Conservation (phyloP, 2,888 invertebrate species). For the Cephonodes hylas region DNA sequence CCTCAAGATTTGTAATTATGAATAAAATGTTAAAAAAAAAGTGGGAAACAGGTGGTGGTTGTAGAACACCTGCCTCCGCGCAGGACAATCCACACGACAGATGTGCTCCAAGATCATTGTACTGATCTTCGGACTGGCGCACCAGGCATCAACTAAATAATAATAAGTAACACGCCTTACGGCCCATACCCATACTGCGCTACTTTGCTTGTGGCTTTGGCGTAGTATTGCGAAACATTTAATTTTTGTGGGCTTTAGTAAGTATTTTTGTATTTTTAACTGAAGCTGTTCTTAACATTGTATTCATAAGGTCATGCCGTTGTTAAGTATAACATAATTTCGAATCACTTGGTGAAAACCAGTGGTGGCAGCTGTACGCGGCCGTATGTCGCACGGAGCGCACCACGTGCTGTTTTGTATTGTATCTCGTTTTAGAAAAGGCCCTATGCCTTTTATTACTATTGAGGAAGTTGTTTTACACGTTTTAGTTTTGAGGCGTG, state of each 20-base stretch:
- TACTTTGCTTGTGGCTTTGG: not conserved
- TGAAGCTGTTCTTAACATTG: not conserved
- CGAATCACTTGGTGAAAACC: not conserved
- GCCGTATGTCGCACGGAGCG: not conserved
- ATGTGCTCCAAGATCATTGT: constrained; percentile 43
- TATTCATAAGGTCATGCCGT: not conserved
- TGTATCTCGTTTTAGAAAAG: not conserved
- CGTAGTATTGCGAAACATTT: not conserved
- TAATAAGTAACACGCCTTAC: not conserved
- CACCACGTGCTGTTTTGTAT: not conserved
- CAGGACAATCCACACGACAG: constrained; percentile 44
- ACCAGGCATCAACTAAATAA: constrained; percentile 16
- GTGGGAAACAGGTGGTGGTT: constrained; percentile 64
- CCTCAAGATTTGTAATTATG: constrained; percentile 1
- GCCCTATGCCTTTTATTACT: not conserved
- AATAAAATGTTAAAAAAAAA: constrained; percentile 58
- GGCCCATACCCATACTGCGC: not conserved
- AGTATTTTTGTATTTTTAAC: too few species aligned
- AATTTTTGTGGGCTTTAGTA: not conserved
- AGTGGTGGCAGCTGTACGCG: not conserved
- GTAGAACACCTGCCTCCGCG: constrained; percentile 54
- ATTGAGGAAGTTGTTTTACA: not conserved
- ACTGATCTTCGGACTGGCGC: constrained; percentile 31
- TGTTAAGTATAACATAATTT: not conserved
- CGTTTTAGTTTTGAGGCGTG: not conserved